Evolutionary conservation across 2,113 vertebrate genomes (phyloP).

Genomic region (Nicator chloris): DNA sequence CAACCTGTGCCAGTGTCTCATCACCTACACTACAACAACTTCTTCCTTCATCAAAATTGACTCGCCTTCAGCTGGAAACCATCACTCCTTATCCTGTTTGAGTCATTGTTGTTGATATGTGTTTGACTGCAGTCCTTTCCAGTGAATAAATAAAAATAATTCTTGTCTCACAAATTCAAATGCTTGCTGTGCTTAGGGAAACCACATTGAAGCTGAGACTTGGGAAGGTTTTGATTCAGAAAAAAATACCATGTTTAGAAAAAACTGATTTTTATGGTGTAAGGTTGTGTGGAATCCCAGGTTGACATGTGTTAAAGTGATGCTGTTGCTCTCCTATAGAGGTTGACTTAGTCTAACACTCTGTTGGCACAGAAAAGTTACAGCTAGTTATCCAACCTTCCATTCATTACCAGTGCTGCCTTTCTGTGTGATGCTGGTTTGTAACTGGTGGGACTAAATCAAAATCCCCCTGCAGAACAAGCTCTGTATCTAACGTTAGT

Average conservation of each 20-base stretch:
- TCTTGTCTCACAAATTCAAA: neutral
- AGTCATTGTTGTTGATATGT: neutral
- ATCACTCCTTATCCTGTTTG: neutral
- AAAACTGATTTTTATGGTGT: neutral
- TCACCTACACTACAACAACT: neutral
- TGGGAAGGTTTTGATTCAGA: neutral
- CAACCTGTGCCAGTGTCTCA: neutral
- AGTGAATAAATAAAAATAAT: neutral
- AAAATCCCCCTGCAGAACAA: neutral
- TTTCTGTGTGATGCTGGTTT: neutral
- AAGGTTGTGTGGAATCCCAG: neutral
- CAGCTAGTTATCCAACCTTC: neutral
- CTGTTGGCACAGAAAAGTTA: neutral
- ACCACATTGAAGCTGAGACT: neutral
- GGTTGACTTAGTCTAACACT: neutral
- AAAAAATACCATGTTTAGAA: neutral
- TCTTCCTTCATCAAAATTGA: neutral
- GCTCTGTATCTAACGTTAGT: neutral
- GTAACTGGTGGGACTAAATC: neutral
- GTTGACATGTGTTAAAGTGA: neutral
- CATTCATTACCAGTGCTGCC: rapidly evolving
- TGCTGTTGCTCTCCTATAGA: neutral
- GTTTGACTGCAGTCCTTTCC: neutral
- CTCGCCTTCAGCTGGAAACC: neutral
- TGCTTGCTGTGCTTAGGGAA: neutral